Percentiles rank a stretch among this genome's conserved stretches.
phyloP scores from a whole-genome alignment of 2,888 invertebrate species.

The Ptychoptera contaminata region DNA sequence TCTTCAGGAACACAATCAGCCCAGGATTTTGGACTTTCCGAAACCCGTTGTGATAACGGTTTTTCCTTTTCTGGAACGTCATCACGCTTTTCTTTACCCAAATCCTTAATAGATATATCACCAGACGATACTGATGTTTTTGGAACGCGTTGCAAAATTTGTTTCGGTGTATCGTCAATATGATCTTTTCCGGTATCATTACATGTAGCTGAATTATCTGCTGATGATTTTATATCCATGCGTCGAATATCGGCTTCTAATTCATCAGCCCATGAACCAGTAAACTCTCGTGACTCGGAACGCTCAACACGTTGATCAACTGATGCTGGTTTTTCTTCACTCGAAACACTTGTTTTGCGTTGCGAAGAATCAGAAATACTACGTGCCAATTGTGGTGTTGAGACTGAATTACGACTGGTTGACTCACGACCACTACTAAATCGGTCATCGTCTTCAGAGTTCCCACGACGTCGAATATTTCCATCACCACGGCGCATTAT shows the following conservation, averaged over 20 bases:
- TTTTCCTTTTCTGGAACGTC: too few species aligned
- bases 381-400: conserved; percentile 21
- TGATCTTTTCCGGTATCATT: conserved; percentile 2
- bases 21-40: conserved; percentile 7
- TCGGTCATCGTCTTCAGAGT: conserved; percentile 18
- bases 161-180: conserved; percentile 26
- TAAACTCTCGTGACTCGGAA: conserved; percentile 11
- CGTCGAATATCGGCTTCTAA: conserved; percentile 18
- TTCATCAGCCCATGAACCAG: conserved; percentile 34
- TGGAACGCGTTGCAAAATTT: conserved; percentile 26
- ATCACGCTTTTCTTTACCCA: conserved; percentile 6
- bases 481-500: conserved; percentile 8
- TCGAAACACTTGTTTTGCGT: conserved; percentile 28
- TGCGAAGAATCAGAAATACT: conserved; percentile 32
- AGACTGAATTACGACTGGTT: conserved; percentile 11
- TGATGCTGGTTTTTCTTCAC: conserved; percentile 7
- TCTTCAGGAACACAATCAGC: conserved; percentile 6
- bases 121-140: conserved; percentile 4
- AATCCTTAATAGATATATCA: background rate
- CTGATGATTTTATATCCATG: background rate
- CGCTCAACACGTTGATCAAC: conserved; percentile 9
- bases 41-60: background rate
- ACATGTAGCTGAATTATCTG: conserved; percentile 1
- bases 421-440: conserved; percentile 14
- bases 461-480: conserved; percentile 11